These are phyloP conservation scores for Lamellibrachia satsuma DNA, from an alignment of 2,888 invertebrate species.

Conservation along the genomic window DNA sequence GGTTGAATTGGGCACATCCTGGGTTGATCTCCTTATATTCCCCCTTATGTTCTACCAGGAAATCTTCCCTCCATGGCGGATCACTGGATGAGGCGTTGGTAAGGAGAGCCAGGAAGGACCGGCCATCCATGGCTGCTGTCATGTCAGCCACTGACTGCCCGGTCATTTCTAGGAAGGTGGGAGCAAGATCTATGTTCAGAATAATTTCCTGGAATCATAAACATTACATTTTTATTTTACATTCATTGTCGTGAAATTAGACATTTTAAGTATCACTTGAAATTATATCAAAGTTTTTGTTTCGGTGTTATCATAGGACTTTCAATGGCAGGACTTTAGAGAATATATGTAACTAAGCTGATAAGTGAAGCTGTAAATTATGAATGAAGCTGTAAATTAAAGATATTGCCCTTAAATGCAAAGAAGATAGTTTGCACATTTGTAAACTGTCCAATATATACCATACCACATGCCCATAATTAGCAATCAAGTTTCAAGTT, in stretches of 20 bases:
- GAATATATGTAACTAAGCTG: no score
- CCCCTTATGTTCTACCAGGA: conserved; percentile 85
- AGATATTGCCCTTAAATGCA: not conserved
- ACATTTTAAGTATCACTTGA: not conserved
- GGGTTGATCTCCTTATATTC: conserved; percentile 73
- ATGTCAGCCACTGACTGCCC: conserved; percentile 65
- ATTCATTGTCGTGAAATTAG: not conserved
- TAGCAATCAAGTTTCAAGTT: not conserved
- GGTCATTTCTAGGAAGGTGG: conserved; percentile 82
- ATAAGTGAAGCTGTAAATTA: not conserved
- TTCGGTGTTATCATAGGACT: no score
- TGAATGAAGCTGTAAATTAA: not conserved
- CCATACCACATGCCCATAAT: not conserved
- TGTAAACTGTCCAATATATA: not conserved
- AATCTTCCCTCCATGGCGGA: conserved; percentile 67
- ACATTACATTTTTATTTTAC: not conserved
- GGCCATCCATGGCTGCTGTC: conserved; percentile 74
- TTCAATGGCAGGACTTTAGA: no score
- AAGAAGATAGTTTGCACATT: not conserved
- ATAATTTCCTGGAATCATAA: conserved; percentile 69
- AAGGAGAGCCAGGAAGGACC: conserved; percentile 67
- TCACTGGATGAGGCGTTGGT: not conserved
- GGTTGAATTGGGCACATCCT: conserved; percentile 75
- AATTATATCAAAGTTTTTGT: no score
- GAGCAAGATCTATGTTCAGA: conserved; percentile 83